Percentiles rank a stretch among this genome's conserved stretches.
These are phyloP conservation scores for Hyles euphorbiae DNA, from an alignment of 1,140 invertebrate genomes.

Conservation along the genomic window DNA sequence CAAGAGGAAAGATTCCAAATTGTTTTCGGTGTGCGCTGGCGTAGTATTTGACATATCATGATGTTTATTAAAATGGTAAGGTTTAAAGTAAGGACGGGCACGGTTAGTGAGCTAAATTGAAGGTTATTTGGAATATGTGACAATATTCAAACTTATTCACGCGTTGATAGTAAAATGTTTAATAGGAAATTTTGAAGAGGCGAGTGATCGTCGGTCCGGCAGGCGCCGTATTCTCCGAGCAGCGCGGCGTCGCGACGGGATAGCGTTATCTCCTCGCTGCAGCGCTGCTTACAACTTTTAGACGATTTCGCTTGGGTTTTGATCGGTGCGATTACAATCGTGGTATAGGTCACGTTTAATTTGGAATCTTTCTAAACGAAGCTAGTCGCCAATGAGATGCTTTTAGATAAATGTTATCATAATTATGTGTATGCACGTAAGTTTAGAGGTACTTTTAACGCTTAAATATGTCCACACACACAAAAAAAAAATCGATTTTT, in stretches of 20 bases:
- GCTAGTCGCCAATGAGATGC: conserved; percentile 66
- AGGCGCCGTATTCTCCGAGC: no score
- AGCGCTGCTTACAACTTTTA: no score
- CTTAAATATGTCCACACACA: conserved; percentile 71
- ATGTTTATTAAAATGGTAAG: conserved; percentile 59
- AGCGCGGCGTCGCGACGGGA: no score
- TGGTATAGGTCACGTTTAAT: conserved; percentile 19
- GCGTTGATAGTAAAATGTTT: conserved; percentile 64
- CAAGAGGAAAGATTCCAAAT: conserved; percentile 72
- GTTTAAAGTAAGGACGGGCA: conserved; percentile 18
- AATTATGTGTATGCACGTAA: conserved; percentile 66
- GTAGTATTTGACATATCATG: conserved; percentile 73
- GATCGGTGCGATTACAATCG: no score
- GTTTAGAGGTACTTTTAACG: conserved; percentile 59
- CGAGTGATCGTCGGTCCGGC: conserved; percentile 54
- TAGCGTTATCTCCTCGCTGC: no score
- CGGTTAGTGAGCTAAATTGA: conserved; percentile 25
- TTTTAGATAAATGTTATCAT: conserved; percentile 69
- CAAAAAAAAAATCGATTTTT: conserved; percentile 55
- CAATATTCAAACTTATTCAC: conserved; percentile 61
- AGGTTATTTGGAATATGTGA: conserved; percentile 20
- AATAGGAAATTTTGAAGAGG: conserved; percentile 63
- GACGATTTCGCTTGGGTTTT: no score
- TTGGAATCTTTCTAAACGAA: conserved; percentile 73
- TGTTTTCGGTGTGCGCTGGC: conserved; percentile 36